Evolutionary conservation across 1,140 invertebrate genomes (phyloP), one percentile per base, ranked within the genome.

Genomic region (Phenacoccus solenopsis): DNA sequence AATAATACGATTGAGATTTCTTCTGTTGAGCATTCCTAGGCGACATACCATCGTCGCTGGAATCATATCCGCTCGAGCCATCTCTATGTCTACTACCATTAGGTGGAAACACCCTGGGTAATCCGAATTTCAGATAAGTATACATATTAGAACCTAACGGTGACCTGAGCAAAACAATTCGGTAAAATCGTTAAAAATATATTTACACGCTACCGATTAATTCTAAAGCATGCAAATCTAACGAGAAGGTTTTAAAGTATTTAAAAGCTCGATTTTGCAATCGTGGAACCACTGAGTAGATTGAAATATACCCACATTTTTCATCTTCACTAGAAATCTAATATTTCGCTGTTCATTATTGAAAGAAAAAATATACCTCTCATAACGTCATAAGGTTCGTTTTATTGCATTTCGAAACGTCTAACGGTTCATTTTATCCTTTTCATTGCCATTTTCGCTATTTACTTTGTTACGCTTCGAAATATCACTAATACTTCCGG

Each of bases 91-190:
- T 79, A 74, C 84, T 81, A 9, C 85, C 84, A 70, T 86, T 86
- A 0, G 91, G 91, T 22, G 93, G 91, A 76, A 94, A 87, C 0
- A 95, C 93, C 32, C 94, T 83, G 0, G 94, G 94, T 59, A 96
- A 79, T 1, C 94, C 94, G 75, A 96, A 96, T 78, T 95, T 94
- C 25, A 96, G 82, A 80, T 95, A 95, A 1, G 92, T 93, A 78
- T 92, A 93, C 81, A 94, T 94, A 76, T 94, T 94, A 10, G 88
- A 88, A 20, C 90, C 90, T 38, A 94, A 79, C 0, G 91, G 88
- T 35, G 88, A 88, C 78, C 87, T 89, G 74, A 30, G 59, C 16
- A 71, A 59, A 38, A 38, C 9, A 64, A 64, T 64, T 64, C 16
- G n/a, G n/a, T n/a, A n/a, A n/a, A n/a, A n/a, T n/a, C n/a, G n/a